Evolutionary conservation across 2,888 invertebrate species (phyloP).

Genomic region (Drosophila mayaguana): DNA sequence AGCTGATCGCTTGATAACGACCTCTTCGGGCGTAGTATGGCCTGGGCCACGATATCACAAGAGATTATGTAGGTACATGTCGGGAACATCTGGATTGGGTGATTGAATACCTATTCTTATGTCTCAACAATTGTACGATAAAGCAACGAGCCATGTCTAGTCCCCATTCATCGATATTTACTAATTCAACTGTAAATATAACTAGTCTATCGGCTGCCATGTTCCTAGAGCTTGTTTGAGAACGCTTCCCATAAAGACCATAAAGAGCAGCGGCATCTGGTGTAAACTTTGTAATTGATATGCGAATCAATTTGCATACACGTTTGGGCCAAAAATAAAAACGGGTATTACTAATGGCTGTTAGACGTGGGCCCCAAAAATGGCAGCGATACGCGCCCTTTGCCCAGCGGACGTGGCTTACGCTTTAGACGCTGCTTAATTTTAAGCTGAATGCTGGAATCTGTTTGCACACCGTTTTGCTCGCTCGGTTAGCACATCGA

Average conservation of each 20-base stretch:
- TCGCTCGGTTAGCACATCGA: constrained; percentile 41
- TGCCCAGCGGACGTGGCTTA: constrained; percentile 41
- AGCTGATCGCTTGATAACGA: no score
- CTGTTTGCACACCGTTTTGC: constrained; percentile 57
- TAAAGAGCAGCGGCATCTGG: constrained; percentile 5
- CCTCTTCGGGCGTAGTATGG: no score
- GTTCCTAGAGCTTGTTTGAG: constrained; percentile 7
- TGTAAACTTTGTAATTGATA: constrained; percentile 13
- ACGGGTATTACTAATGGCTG: constrained; percentile 15
- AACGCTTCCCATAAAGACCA: no score
- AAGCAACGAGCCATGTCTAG: neutral
- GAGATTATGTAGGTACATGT: neutral
- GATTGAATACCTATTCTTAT: neutral
- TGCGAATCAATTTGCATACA: constrained; percentile 39
- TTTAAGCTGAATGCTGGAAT: constrained; percentile 28
- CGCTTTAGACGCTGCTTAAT: constrained; percentile 17
- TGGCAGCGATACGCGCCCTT: constrained; percentile 49
- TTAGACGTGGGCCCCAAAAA: constrained; percentile 2
- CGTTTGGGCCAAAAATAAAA: constrained; percentile 20
- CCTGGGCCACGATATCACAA: no score
- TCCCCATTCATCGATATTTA: neutral
- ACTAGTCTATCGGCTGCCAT: neutral
- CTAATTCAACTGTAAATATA: neutral
- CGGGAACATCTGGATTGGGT: neutral
- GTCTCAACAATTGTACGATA: neutral